Percentiles rank a stretch among this genome's conserved stretches.
These are phyloP conservation scores for Volucella bombylans DNA, from an alignment of 2,888 invertebrate species.

Conservation along the genomic window DNA sequence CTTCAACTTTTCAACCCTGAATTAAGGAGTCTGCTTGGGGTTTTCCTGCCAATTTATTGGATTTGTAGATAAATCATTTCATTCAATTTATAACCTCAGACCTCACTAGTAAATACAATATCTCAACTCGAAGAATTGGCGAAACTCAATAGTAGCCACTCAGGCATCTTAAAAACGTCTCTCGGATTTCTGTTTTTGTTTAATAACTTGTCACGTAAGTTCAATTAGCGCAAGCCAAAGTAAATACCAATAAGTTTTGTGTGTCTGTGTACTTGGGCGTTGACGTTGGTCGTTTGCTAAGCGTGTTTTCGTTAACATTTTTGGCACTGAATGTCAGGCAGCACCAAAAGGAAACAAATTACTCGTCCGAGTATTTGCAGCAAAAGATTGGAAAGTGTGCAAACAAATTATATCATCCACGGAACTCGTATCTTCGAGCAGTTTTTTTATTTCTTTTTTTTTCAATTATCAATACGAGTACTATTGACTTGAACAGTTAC, in stretches of 20 bases:
- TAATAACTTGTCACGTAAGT: slow-evolving; percentile 26
- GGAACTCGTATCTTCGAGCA: not conserved
- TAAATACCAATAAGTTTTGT: slow-evolving; percentile 1
- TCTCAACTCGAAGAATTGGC: too few species aligned
- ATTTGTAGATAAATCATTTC: too few species aligned
- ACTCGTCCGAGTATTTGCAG: slow-evolving; percentile 6
- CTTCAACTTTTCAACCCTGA: too few species aligned
- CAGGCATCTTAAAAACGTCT: too few species aligned
- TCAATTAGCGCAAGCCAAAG: slow-evolving; percentile 29
- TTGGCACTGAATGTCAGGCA: slow-evolving; percentile 14
- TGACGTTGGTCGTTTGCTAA: not conserved
- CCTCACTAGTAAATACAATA: too few species aligned
- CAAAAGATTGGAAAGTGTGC: not conserved
- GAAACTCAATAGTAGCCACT: too few species aligned
- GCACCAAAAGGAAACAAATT: not conserved
- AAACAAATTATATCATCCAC: not conserved
- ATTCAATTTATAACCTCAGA: too few species aligned
- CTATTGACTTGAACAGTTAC: slow-evolving; percentile 39
- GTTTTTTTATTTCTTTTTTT: not conserved
- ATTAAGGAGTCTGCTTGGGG: too few species aligned
- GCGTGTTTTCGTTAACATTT: not conserved
- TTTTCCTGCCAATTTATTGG: too few species aligned
- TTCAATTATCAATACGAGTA: slow-evolving; percentile 44
- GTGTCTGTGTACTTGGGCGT: not conserved
- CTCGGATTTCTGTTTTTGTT: slow-evolving; percentile 11